phyloP scores from a whole-genome alignment of 2,113 vertebrate genomes.

The Parus major region DNA sequence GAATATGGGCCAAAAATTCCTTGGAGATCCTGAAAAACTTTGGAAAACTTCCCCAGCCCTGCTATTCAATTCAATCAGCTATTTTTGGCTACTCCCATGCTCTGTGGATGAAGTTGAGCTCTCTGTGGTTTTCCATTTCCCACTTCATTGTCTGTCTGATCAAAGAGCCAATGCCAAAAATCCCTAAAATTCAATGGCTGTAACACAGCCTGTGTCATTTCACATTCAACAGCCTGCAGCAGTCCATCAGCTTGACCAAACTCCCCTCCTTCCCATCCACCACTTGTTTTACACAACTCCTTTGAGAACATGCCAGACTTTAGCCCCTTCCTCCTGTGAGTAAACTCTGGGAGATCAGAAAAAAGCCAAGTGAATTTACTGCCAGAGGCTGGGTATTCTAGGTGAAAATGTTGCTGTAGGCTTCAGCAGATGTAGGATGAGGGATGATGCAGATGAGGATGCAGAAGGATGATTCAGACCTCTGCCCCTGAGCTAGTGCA shows the following conservation, averaged over 20 bases:
- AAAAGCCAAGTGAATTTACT: neutral
- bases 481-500: neutral
- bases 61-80: neutral
- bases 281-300: neutral
- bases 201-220: neutral
- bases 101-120: neutral
- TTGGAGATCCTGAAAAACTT: neutral
- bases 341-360: neutral
- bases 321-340: neutral
- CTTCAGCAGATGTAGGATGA: neutral
- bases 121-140: neutral
- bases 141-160: neutral
- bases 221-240: neutral
- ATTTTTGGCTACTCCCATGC: neutral
- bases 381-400: neutral
- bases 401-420: neutral
- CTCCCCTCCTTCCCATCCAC: neutral
- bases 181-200: neutral
- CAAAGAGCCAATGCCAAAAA: neutral
- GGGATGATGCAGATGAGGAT: neutral
- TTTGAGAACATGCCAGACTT: neutral
- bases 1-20: constrained; percentile 2
- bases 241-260: neutral
- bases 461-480: neutral
- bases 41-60: neutral